Evolutionary conservation across 1,140 invertebrate species (phyloP), one percentile per base, ranked within the genome.

Genomic region (Hydropsyche tenuis): DNA sequence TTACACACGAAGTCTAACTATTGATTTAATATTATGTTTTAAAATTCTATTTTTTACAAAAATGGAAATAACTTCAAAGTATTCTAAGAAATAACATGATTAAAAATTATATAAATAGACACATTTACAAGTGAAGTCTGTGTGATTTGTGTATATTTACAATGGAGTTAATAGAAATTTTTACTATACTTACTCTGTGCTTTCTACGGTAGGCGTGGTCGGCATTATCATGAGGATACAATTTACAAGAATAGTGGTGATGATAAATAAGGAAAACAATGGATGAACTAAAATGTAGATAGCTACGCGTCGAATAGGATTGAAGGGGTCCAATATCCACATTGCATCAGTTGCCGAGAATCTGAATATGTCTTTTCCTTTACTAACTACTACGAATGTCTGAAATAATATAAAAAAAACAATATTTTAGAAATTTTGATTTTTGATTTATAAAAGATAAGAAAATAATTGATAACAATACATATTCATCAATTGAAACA

Each of bases 141-240:
- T 23, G 25, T 56, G 16, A 18, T 53, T 14, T 53, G 20, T 53
- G 46, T 48, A 18, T 53, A 53, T 53, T 53, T 53, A 53, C 48
- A 53, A 53, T 53, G 60, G 14, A 22, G 0, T 18, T 45, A 23
- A 64, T 11, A 27, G 37, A 42, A 63, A 65, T 16, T 56, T n/a
- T 64, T 77, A 60, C 56, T 12, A 60, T 87, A 95, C 95, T 96
- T 89, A 99, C 96, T 99, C 96, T 84, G 95, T 95, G 85, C 94
- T 95, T 88, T 98, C 96, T 85, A 97, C 93, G 80, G 91, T 92
- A 81, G 93, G 93, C 84, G 93, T 94, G 77, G 92, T 90, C 85
- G 94, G 93, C 92, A 98, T 95, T 87, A 97, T 96, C 94, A 99
- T 97, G 87, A 99, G 92, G 85, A 98, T 92, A 89, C 96, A 98